These are phyloP conservation scores for Thomomys bottae DNA, from an alignment of 2,113 vertebrate genomes.

Conservation along the genomic window DNA sequence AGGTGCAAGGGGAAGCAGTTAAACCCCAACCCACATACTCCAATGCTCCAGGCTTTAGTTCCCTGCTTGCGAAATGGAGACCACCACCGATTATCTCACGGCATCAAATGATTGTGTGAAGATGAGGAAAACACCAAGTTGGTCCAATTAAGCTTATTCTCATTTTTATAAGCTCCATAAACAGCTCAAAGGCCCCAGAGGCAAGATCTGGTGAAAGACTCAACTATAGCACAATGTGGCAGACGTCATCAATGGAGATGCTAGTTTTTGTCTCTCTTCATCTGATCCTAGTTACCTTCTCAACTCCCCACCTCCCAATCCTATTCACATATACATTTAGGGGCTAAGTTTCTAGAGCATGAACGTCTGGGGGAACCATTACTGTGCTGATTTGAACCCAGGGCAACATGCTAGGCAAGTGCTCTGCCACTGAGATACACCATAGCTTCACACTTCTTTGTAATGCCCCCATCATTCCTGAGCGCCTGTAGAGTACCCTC, in stretches of 20 bases:
- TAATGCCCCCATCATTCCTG: background rate
- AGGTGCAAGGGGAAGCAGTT: background rate
- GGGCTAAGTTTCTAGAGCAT: background rate
- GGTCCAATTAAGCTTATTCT: background rate
- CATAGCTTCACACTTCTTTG: background rate
- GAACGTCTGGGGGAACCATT: background rate
- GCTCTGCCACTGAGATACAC: background rate
- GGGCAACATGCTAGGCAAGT: too few species aligned
- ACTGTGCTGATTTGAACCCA: too few species aligned
- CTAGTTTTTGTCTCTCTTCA: background rate
- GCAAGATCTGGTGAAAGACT: background rate
- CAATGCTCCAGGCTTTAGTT: background rate
- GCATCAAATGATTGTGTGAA: background rate
- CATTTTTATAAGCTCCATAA: constrained; percentile 25
- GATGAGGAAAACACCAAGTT: background rate
- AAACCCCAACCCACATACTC: background rate
- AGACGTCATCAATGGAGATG: background rate
- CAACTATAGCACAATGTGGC: too few species aligned
- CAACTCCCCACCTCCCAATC: background rate
- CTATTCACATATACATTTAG: background rate
- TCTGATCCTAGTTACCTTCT: background rate
- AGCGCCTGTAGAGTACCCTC: background rate
- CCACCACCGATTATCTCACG: too few species aligned
- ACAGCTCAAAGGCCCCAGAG: background rate
- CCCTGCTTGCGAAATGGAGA: background rate